Evolutionary conservation across 2,797 vertebrate species (phyloP).

Genomic region (Serranus cabrilla): DNA sequence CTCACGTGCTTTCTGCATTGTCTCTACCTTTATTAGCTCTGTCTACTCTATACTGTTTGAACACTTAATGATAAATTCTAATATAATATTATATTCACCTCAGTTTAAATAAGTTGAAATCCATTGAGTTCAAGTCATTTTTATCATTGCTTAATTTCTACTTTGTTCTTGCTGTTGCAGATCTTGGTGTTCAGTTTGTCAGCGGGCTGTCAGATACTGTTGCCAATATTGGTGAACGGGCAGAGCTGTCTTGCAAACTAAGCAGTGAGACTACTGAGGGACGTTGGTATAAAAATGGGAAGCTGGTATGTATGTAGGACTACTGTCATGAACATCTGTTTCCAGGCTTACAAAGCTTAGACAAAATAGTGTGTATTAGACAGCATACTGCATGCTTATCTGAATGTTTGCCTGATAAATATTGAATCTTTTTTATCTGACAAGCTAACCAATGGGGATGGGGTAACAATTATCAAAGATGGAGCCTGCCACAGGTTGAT

Average conservation of each 20-base stretch:
- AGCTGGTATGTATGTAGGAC: slow-evolving; percentile 80
- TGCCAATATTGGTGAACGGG: slow-evolving; percentile 82
- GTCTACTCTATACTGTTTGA: neutral
- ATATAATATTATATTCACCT: neutral
- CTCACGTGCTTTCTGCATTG: neutral
- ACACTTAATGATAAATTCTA: neutral
- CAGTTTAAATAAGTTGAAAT: neutral
- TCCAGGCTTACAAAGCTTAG: neutral
- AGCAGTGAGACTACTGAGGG: slow-evolving; percentile 84
- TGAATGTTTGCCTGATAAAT: neutral
- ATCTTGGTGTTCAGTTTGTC: slow-evolving; percentile 79
- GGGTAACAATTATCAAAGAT: slow-evolving; percentile 85
- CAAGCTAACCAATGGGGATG: slow-evolving; percentile 85
- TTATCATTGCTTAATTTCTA: neutral
- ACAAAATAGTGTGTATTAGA: neutral
- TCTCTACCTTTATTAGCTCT: neutral
- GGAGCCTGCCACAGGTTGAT: slow-evolving; percentile 86
- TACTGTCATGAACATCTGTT: neutral
- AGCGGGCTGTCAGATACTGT: slow-evolving; percentile 84
- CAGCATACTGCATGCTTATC: neutral
- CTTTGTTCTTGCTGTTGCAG: slow-evolving; percentile 57
- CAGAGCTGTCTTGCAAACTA: slow-evolving; percentile 87
- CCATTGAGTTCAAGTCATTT: neutral
- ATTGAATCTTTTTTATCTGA: slow-evolving; percentile 14
- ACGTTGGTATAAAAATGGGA: slow-evolving; percentile 91